phyloP scores from a whole-genome alignment of 1,140 invertebrate genomes.

The Oreohelix idahoensis region DNA sequence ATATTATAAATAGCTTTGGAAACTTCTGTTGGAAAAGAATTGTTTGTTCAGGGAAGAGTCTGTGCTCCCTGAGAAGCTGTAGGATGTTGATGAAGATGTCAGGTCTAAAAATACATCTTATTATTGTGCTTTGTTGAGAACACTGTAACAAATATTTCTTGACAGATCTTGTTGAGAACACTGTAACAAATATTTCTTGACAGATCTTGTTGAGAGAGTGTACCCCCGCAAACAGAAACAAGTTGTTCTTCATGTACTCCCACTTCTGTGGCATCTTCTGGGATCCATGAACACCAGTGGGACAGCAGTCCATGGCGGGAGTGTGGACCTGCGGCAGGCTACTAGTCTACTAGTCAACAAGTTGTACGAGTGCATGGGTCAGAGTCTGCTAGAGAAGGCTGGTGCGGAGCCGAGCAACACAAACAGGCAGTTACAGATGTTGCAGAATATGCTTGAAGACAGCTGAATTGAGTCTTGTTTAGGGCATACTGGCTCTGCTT shows the following conservation, averaged over 20 bases:
- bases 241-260: constrained; percentile 69
- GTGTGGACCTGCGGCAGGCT: constrained; percentile 63
- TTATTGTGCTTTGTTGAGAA: no score
- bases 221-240: constrained; percentile 69
- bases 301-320: constrained; percentile 59
- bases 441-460: constrained; percentile 63
- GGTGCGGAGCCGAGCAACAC: constrained; percentile 63
- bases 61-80: no score
- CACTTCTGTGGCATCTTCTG: constrained; percentile 70
- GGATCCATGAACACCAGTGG: constrained; percentile 64
- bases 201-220: constrained; percentile 69
- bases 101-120: no score
- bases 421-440: constrained; percentile 61
- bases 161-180: no score
- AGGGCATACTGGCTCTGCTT: background rate
- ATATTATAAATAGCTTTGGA: no score
- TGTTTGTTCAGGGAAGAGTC: no score
- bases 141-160: no score
- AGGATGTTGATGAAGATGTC: no score
- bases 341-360: constrained; percentile 57
- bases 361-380: constrained; percentile 68
- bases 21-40: no score
- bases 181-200: no score
- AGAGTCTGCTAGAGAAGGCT: constrained; percentile 63
- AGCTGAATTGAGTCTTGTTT: background rate